These are phyloP conservation scores for Bovichtus variegatus DNA, from an alignment of 2,797 vertebrate species.

Conservation along the genomic window DNA sequence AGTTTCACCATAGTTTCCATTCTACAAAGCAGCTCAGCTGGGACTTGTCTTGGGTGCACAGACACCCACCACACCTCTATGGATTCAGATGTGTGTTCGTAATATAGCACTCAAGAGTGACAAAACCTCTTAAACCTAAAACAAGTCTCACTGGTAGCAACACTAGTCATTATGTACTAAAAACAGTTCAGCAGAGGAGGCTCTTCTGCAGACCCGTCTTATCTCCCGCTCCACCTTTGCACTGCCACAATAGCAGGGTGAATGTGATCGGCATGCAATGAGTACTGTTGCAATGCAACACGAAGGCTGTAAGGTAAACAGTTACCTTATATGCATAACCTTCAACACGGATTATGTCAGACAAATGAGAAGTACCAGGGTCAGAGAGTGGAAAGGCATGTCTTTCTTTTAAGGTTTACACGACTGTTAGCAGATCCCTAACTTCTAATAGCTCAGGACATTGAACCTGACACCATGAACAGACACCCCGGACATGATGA, in stretches of 20 bases:
- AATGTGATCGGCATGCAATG: not conserved
- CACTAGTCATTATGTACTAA: conserved; percentile 7
- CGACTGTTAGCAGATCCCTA: conserved; percentile 7
- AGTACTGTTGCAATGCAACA: conserved; percentile 21
- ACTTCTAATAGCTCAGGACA: not conserved
- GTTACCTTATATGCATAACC: not conserved
- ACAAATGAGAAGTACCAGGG: not conserved
- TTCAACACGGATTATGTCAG: not conserved
- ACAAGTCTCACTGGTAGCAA: conserved; percentile 22
- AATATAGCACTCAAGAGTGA: conserved; percentile 30
- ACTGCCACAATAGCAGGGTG: conserved; percentile 23
- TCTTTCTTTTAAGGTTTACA: conserved; percentile 7
- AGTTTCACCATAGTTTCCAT: conserved; percentile 57
- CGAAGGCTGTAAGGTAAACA: conserved; percentile 14
- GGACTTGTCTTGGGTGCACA: not conserved
- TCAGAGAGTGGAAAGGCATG: conserved; percentile 20
- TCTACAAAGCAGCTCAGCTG: conserved; percentile 11
- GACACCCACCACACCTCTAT: conserved; percentile 14
- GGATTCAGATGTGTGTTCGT: conserved; percentile 41
- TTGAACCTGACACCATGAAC: not conserved
- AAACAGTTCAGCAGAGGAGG: conserved; percentile 29
- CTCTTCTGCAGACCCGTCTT: conserved; percentile 33
- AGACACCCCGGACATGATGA: not conserved
- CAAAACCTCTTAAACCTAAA: conserved; percentile 32
- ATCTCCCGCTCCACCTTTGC: conserved; percentile 60